Conservation (phyloP, 2,797 vertebrate species). For the Coccyzus lansbergi region DNA sequence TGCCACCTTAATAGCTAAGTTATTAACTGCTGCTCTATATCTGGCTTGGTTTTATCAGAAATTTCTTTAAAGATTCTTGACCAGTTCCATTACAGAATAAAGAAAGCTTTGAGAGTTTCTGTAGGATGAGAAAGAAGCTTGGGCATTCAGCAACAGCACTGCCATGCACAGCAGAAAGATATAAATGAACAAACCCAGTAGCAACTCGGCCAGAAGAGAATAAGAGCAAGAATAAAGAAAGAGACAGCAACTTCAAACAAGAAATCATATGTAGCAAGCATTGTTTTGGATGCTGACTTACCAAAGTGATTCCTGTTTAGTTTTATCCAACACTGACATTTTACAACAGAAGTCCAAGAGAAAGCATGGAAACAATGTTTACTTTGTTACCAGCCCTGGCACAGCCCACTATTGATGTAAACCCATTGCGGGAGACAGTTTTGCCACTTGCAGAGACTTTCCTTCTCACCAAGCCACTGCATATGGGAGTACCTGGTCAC, state of each 20-base stretch:
- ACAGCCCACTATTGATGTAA: neutral
- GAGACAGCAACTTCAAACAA: neutral
- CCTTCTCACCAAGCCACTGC: neutral
- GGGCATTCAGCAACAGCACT: neutral
- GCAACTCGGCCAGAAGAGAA: neutral
- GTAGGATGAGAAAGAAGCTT: neutral
- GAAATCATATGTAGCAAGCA: neutral
- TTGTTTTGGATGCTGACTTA: neutral
- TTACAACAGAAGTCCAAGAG: neutral
- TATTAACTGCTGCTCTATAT: neutral
- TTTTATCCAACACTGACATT: neutral
- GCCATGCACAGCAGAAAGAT: neutral
- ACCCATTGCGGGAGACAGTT: neutral
- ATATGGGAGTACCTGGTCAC: accelerated
- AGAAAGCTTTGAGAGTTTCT: neutral
- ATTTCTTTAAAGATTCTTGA: neutral
- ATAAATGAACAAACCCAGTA: accelerated
- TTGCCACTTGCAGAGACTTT: neutral
- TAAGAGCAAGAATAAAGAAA: neutral
- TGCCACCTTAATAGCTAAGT: neutral
- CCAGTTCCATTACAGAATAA: neutral
- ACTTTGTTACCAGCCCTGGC: neutral
- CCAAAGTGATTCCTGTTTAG: neutral
- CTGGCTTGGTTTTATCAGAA: neutral
- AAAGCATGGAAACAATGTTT: accelerated